Evolutionary conservation across 2,888 invertebrate species (phyloP), one percentile per base, ranked within the genome.

Genomic region (Incurvaria masculella): DNA sequence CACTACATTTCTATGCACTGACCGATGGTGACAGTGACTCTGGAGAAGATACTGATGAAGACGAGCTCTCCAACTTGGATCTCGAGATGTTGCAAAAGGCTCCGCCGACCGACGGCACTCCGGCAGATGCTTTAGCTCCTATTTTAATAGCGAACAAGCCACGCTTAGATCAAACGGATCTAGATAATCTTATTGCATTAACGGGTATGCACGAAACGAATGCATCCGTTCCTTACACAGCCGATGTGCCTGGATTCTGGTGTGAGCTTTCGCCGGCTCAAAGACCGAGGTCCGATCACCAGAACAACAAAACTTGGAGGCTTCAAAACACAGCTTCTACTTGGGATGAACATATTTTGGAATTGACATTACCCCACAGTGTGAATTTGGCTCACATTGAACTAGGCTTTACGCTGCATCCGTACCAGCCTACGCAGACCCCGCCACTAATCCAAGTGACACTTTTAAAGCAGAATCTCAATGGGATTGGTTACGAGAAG

Each of bases 221-320:
- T 52, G 70, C 70, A 8, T 72, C 79, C 21, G 73, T 79, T 51
- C 79, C 79, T 43, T 95, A 92, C 65, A 87, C 90, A 46, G 93
- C 94, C 0, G 94, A 93, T 16, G 93, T 94, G 2, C 94, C 95
- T 0, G 88, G 93, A 3, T 95, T 94, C 68, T 96, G 96, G 96
- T 90, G 88, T 55, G 94, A 95, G 66, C 82, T 95, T 59, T 92
- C 94, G 57, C 94, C 94, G 54, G 93, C 94, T 4, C 94, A 94
- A 63, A 85, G 94, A 49, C 93, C 94, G 58, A 80, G 95, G 17
- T 85, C 92, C 33, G 91, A 94, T 65, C 92, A 94, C 1, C 94
- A 93, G 61, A 88, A 91, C 59, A 91, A 91, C 4, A 83, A 93
- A 54, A 92, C 93, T 0, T 96, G 94, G 94, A 81, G 94, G 46